These are phyloP conservation scores for Strigamia maritima DNA, from an alignment of 2,888 invertebrate species.

Conservation along the genomic window DNA sequence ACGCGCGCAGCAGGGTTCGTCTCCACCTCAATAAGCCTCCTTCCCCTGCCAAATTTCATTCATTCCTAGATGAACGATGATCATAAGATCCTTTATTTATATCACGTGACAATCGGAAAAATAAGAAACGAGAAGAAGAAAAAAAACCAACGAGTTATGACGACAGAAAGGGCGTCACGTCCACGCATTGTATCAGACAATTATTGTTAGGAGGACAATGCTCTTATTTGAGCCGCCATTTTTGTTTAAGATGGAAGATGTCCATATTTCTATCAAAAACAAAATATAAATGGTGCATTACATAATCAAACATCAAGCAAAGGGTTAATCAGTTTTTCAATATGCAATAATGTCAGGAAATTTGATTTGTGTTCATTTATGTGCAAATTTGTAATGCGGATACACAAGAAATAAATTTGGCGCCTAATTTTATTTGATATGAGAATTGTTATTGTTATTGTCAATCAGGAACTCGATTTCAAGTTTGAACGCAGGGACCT, in stretches of 20 bases:
- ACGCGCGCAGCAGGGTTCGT: conserved; percentile 37
- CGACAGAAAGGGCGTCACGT: conserved; percentile 18
- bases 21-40: conserved; percentile 31
- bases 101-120: conserved; percentile 15
- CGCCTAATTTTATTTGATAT: background rate
- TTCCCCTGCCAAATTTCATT: conserved; percentile 35
- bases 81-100: conserved; percentile 28
- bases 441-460: conserved; percentile 13
- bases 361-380: conserved; percentile 5
- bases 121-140: background rate
- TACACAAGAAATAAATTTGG: background rate
- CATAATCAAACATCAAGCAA: background rate
- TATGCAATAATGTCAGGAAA: background rate
- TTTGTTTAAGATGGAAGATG: background rate
- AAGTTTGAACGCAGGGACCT: background rate
- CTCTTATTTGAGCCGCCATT: background rate
- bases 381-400: conserved; percentile 24
- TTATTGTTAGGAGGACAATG: conserved; percentile 4
- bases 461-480: background rate
- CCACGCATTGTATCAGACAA: conserved; percentile 17
- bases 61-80: conserved; percentile 36
- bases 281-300: background rate
- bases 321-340: conserved; percentile 26
- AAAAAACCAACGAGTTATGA: conserved; percentile 11
- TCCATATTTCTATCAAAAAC: background rate